Evolutionary conservation across 2,888 invertebrate genomes (phyloP).

Genomic region (Heliconius aoede): DNA sequence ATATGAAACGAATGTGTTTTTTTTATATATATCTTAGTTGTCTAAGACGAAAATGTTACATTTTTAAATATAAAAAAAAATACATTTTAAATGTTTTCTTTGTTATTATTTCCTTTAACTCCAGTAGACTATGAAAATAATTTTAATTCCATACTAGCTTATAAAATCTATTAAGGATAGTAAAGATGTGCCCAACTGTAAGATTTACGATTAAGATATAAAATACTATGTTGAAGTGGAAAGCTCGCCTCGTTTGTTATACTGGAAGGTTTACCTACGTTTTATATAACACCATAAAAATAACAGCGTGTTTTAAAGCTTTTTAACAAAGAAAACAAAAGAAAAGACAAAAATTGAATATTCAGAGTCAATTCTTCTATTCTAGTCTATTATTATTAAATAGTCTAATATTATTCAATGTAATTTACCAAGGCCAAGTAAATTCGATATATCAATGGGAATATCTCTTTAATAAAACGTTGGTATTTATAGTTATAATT

Average conservation of each 20-base stretch:
- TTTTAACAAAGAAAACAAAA: neutral
- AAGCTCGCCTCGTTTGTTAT: slow-evolving; percentile 46
- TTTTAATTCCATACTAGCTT: slow-evolving; percentile 22
- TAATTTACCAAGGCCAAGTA: too few species aligned
- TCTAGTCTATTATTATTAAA: neutral
- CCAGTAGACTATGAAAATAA: neutral
- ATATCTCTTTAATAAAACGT: too few species aligned
- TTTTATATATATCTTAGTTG: too few species aligned
- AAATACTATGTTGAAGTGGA: slow-evolving; percentile 50
- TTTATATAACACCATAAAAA: slow-evolving; percentile 22
- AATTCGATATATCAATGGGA: too few species aligned
- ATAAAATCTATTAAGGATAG: slow-evolving; percentile 22
- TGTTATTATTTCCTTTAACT: too few species aligned
- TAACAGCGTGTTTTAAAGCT: neutral
- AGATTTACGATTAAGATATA: slow-evolving; percentile 47
- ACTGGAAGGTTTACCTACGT: neutral
- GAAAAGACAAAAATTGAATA: neutral
- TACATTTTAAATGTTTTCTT: too few species aligned
- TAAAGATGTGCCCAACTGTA: slow-evolving; percentile 30
- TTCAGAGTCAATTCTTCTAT: neutral
- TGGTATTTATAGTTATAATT: too few species aligned
- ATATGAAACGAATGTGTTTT: too few species aligned
- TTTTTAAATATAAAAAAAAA: too few species aligned
- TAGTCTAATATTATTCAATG: too few species aligned
- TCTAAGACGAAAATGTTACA: too few species aligned